Percentiles rank a stretch among this genome's conserved stretches.
Evolutionary conservation across 2,888 invertebrate genomes (phyloP).

Genomic region (Anarsia innoxiella): DNA sequence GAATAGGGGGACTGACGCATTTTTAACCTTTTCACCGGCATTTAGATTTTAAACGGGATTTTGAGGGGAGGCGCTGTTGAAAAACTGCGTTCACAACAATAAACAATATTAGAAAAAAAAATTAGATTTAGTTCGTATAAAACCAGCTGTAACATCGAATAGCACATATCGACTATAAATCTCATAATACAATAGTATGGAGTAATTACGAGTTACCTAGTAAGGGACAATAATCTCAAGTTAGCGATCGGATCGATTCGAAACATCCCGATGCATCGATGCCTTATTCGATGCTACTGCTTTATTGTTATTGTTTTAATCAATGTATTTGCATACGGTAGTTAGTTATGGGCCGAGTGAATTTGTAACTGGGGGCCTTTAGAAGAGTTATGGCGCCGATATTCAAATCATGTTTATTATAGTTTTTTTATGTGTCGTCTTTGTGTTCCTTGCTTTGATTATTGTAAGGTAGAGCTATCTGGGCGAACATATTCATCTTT

Average conservation of each 20-base stretch:
- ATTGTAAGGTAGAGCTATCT: no score
- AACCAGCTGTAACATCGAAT: slow-evolving; percentile 12
- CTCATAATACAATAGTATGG: slow-evolving; percentile 48
- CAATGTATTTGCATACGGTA: slow-evolving; percentile 51
- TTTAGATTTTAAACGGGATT: slow-evolving; percentile 25
- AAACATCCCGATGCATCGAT: slow-evolving; percentile 44
- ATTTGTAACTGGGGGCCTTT: slow-evolving; percentile 22
- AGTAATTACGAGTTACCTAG: slow-evolving; percentile 62
- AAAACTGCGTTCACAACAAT: not conserved
- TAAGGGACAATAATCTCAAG: slow-evolving; percentile 62
- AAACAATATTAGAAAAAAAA: not conserved
- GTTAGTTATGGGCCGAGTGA: slow-evolving; percentile 27
- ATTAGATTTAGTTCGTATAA: slow-evolving; percentile 9
- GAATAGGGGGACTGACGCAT: slow-evolving; percentile 32
- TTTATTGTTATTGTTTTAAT: slow-evolving; percentile 63
- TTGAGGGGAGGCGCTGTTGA: slow-evolving; percentile 4
- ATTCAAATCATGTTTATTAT: slow-evolving; percentile 14
- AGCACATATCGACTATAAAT: slow-evolving; percentile 46
- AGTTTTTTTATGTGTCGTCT: slow-evolving; percentile 1
- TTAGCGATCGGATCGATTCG: slow-evolving; percentile 45
- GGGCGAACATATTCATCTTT: no score
- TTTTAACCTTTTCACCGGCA: slow-evolving; percentile 33
- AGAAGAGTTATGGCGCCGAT: slow-evolving; percentile 21
- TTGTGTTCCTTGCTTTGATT: no score
- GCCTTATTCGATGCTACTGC: slow-evolving; percentile 58